Evolutionary conservation across 2,797 vertebrate species (phyloP).

Genomic region (Sebastes reedi): DNA sequence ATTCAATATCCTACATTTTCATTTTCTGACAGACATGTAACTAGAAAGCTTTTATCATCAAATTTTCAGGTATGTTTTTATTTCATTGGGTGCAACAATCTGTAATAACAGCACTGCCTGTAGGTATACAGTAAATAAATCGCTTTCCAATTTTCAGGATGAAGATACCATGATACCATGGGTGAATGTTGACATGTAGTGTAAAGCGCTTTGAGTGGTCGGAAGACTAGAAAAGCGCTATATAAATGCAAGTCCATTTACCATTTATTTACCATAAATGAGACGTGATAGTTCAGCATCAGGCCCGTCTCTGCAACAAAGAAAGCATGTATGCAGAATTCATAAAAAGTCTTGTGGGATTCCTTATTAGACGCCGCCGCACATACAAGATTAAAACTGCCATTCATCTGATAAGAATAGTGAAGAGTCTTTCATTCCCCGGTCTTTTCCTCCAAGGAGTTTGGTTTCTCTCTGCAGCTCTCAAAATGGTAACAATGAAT

Average conservation of each 20-base stretch:
- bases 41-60: neutral
- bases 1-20: neutral
- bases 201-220: too few species aligned
- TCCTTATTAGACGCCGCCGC: constrained; percentile 19
- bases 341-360: constrained; percentile 4
- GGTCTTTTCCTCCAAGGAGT: constrained; percentile 15
- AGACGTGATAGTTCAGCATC: neutral
- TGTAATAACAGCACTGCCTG: neutral
- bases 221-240: too few species aligned
- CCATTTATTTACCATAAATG: neutral
- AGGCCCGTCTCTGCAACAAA: neutral
- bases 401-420: constrained; percentile 48
- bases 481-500: constrained; percentile 52
- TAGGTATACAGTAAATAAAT: neutral
- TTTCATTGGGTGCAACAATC: neutral
- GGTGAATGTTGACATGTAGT: too few species aligned
- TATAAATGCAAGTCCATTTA: too few species aligned
- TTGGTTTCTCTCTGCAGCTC: constrained; percentile 8
- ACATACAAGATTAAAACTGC: constrained; percentile 52
- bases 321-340: constrained; percentile 26
- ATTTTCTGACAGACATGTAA: neutral
- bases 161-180: neutral
- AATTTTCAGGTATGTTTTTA: neutral
- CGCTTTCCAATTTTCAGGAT: neutral
- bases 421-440: constrained; percentile 28